Evolutionary conservation across 2,888 invertebrate genomes (phyloP), one percentile per base, ranked within the genome.

Genomic region (Itoplectis maculator): DNA sequence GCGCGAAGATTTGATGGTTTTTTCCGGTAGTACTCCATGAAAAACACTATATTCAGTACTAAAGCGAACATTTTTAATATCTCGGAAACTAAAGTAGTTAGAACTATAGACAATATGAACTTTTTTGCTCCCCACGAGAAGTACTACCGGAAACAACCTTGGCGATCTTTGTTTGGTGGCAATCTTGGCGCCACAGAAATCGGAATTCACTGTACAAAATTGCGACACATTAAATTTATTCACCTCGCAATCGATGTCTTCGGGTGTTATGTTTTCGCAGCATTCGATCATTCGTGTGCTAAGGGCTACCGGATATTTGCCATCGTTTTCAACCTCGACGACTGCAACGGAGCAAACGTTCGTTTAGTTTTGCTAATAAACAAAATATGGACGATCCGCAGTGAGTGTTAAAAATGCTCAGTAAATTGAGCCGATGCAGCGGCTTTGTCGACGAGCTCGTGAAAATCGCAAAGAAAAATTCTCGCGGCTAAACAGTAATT

Each of bases 211-310:
- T 51, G 18, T 18, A 18, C 3, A 20, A 11, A 11, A 23, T 23
- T 54, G 15, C 4, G 35, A n/a, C 23, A 23, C 23, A 51, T 61
- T 8, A 9, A 0, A 13, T 40, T 69, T 40, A 81, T 76, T 83
- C 76, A 85, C 86, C 84, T 86, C 83, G 51, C 85, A 85, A 61
- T 83, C 85, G 49, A 81, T 81, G 23, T 85, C 86, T 37, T 83
- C 81, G 56, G 79, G 76, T 13, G 77, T 82, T 49, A 86, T 82
- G 70, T 75, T 85, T 69, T 86, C 85, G 75, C 86, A 87, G 74
- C 87, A 87, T 73, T 81, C 84, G 56, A 86, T 86, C 86, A 86
- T 86, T 35, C 82, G 81, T 29, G 68, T 73, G 56, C 56, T 47
- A 49, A 86, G 66, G 3, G 80, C 59, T 40, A 85, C 59, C 40